Base-by-base conservation (phyloP, 2,888 invertebrate species). In the Amblyjoppa proteus region DNA sequence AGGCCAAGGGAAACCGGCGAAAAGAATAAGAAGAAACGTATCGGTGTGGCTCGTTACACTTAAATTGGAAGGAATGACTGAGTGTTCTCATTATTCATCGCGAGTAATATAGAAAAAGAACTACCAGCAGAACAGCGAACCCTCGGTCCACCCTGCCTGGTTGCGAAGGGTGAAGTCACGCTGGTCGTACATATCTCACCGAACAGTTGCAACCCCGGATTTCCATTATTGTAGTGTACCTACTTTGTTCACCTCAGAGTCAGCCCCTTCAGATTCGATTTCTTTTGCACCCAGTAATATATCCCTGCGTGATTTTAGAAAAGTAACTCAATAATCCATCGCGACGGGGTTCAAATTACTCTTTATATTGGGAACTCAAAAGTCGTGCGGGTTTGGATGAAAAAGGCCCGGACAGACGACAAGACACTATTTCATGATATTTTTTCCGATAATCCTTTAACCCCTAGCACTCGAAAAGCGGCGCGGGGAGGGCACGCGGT, bases 41-140 rank as follows among this genome's bases (percentile, higher is more conserved):
- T 94, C 93, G 93, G 93, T 94, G 93, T 93, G 93, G 92, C 93
- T 94, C 93, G 93, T 94, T 94, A 94, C 93, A 93, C 93, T 93
- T 92, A 94, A 94, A 94, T 94, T 93, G 93, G 93, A 94, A 92
- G 92, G 93, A 93, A 94, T 94, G 94, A 94, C 93, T 92, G 92
- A 94, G 93, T 92, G 92, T 90, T 91, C 91, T 93, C 93, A 92
- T 94, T 94, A 94, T 93, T 94, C 93, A 94, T 91, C 89, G 90
- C 90, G 92, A 92, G 92, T 92, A 93, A 93, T 94, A 93, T 92
- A 91, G 91, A 92, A 92, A 91, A 90, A 89, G 83, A 77, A 86
- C 69, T 71, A 83, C 76, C 82, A 69, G 79, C 80, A 77, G 58
- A 79, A 51, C 61, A 71, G 75, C 25, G 69, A 20, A 41, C 71